A percentile compares a stretch with the other conserved stretches of the same genome.
These are phyloP conservation scores for Rhingia rostrata DNA, from an alignment of 2,888 invertebrate species.

Conservation along the genomic window DNA sequence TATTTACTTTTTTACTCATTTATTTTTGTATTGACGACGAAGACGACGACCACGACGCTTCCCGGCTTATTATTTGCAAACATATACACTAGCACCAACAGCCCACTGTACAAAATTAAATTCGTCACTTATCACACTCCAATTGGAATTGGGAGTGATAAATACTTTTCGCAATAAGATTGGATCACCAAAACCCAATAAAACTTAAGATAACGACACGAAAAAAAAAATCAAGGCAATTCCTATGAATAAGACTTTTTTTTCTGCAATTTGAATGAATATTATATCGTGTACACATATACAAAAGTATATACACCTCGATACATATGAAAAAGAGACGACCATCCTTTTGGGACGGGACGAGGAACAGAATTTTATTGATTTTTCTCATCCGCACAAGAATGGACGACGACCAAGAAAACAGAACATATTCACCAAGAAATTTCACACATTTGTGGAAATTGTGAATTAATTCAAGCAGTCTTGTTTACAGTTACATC, in stretches of 20 bases:
- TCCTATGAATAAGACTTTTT: conserved; percentile 27
- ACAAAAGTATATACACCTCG: neutral
- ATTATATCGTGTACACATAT: neutral
- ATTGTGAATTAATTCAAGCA: conserved; percentile 42
- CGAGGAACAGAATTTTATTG: conserved; percentile 61
- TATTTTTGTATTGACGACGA: conserved; percentile 13
- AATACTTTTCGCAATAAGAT: conserved; percentile 65
- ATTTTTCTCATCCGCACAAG: conserved; percentile 67
- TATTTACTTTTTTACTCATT: conserved; percentile 54
- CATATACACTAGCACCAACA: conserved; percentile 15
- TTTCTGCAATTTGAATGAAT: conserved; percentile 24
- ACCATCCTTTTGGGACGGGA: conserved; percentile 15
- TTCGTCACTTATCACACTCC: conserved; percentile 48
- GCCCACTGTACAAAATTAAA: neutral
- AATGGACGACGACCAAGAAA: conserved; percentile 39
- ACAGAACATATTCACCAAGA: conserved; percentile 23
- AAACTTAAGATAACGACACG: conserved; percentile 23
- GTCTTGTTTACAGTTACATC: conserved; percentile 67
- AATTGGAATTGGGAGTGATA: conserved; percentile 27
- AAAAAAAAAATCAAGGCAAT: conserved; percentile 14
- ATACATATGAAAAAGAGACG: neutral
- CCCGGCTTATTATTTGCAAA: conserved; percentile 59
- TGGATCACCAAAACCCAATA: conserved; percentile 52
- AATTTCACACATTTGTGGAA: conserved; percentile 48
- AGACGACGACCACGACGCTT: conserved; percentile 38